Percentiles rank a stretch among this genome's conserved stretches.
These are phyloP conservation scores for Hemaris fuciformis DNA, from an alignment of 2,888 invertebrate genomes.

Conservation along the genomic window DNA sequence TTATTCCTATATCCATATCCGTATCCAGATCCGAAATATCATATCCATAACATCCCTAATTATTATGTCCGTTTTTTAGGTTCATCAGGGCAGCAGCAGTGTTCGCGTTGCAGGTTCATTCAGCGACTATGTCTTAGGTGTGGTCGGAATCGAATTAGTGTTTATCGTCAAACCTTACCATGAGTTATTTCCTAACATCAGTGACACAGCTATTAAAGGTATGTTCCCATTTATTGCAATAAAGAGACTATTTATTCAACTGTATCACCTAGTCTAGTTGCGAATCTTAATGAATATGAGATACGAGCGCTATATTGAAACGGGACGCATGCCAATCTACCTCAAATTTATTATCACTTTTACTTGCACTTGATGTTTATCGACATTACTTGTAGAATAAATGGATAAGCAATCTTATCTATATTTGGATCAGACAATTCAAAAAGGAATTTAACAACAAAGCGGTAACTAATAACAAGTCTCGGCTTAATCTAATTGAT, in stretches of 20 bases:
- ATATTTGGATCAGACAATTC: neutral
- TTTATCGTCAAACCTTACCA: slow-evolving; percentile 68
- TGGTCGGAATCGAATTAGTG: slow-evolving; percentile 69
- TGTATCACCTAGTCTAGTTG: neutral
- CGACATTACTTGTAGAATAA: neutral
- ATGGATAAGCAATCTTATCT: neutral
- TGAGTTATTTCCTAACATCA: slow-evolving; percentile 52
- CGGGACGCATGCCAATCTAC: too few species aligned
- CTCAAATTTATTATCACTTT: too few species aligned
- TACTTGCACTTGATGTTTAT: neutral
- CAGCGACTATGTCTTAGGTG: slow-evolving; percentile 65
- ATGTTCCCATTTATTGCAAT: slow-evolving; percentile 13
- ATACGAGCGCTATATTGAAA: too few species aligned
- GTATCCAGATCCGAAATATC: too few species aligned
- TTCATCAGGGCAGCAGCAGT: slow-evolving; percentile 70
- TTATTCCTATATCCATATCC: too few species aligned
- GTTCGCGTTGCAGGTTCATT: slow-evolving; percentile 64
- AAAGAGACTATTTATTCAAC: neutral
- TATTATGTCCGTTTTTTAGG: slow-evolving; percentile 46
- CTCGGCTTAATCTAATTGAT: too few species aligned
- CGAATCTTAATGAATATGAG: too few species aligned
- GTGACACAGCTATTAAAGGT: slow-evolving; percentile 48
- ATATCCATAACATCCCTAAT: too few species aligned
- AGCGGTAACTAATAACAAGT: neutral
- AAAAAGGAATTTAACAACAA: neutral